Evolutionary conservation across 2,888 invertebrate genomes (phyloP).

Genomic region (Parasteatoda lunata): DNA sequence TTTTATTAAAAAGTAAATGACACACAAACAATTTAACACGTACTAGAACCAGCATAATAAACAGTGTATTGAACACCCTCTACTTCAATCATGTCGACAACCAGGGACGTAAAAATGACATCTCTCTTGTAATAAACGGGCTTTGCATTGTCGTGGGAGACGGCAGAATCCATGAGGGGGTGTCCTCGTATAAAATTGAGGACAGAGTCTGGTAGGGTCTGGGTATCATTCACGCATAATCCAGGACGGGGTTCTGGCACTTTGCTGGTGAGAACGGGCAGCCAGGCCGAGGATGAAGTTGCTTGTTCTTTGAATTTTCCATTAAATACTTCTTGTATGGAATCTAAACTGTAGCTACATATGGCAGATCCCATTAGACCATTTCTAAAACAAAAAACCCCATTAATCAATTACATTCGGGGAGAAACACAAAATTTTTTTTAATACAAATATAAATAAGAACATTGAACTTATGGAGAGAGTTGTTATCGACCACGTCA

Average conservation of each 20-base stretch:
- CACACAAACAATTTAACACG: conserved; percentile 75
- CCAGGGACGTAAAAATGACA: conserved; percentile 91
- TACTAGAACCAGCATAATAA: conserved; percentile 93
- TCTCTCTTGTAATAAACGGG: conserved; percentile 95
- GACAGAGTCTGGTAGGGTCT: conserved; percentile 87
- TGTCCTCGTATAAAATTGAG: conserved; percentile 97
- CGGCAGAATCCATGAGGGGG: conserved; percentile 97
- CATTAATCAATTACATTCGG: too few relatives aligned
- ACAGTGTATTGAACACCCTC: conserved; percentile 88
- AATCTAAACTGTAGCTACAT: conserved; percentile 92
- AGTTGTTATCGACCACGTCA: too few relatives aligned
- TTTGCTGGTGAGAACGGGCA: conserved; percentile 86
- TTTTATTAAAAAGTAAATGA: neutral
- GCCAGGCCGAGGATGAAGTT: conserved; percentile 93
- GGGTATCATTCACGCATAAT: conserved; percentile 94
- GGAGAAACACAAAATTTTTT: too few relatives aligned
- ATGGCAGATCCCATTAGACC: conserved; percentile 98
- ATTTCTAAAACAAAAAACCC: conserved; percentile 76
- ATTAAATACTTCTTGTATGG: conserved; percentile 88
- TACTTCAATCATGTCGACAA: conserved; percentile 90
- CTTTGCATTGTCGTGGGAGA: conserved; percentile 92
- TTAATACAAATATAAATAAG: too few relatives aligned
- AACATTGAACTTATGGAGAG: too few relatives aligned
- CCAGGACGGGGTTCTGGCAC: conserved; percentile 96
- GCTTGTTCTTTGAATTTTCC: conserved; percentile 98